Percentiles rank a stretch among this genome's conserved stretches.
These are phyloP conservation scores for Acanthurus tractus DNA, from an alignment of 2,797 vertebrate species.

Conservation along the genomic window DNA sequence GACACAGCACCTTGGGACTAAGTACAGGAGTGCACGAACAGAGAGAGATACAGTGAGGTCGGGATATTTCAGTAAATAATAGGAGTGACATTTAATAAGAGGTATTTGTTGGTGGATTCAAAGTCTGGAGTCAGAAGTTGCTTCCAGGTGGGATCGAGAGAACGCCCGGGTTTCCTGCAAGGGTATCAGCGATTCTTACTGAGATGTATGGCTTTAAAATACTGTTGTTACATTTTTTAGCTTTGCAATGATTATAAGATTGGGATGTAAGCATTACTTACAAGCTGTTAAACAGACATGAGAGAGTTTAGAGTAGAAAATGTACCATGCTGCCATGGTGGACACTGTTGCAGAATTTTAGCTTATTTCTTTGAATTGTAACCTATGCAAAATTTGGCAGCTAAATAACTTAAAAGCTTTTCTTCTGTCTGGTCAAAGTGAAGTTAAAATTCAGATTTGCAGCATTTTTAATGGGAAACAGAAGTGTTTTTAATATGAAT, in stretches of 20 bases:
- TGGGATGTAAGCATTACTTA: neutral
- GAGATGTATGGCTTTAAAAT: neutral
- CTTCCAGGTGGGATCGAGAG: neutral
- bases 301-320: fast-evolving
- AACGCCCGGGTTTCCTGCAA: neutral
- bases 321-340: neutral
- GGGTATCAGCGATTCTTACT: neutral
- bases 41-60: neutral
- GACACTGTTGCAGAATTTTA: neutral
- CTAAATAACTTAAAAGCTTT: neutral
- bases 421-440: neutral
- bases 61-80: neutral
- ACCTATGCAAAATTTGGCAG: neutral
- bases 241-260: neutral
- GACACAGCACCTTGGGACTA: constrained; percentile 6
- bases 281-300: neutral
- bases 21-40: neutral
- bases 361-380: neutral
- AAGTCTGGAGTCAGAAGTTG: neutral
- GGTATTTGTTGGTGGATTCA: neutral
- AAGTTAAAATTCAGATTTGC: neutral
- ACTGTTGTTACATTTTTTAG: neutral
- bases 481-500: neutral
- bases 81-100: neutral
- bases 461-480: neutral